Evolutionary conservation across 1,140 invertebrate species (phyloP), one percentile per base, ranked within the genome.

Genomic region (Drosophila yakuba): DNA sequence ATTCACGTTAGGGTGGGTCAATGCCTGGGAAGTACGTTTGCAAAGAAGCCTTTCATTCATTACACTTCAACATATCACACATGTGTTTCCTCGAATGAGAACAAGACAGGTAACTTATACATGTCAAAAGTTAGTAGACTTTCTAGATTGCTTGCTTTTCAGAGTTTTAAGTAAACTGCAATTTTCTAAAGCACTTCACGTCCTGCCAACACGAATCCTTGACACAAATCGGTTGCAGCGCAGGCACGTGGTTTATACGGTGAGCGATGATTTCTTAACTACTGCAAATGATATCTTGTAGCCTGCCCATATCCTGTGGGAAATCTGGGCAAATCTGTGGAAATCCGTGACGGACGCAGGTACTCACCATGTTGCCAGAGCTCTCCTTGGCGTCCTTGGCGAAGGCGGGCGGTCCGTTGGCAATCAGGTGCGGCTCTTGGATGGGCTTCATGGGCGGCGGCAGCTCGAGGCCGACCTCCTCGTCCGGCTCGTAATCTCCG

Each of bases 391-490:
- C 92, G 59, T 94, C 93, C 35, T 94, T 93, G 74, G 80, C 76
- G 60, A 94, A 94, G 62, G 93, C 93, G 68, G 94, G 92, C 62
- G 94, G 93, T 79, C 94, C 93, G 81, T 94, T 94, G 74, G 93
- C 93, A 57, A 92, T 92, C 64, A 92, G 80, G 69, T 89, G 91
- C 41, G 91, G 89, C 68, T 97, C 96, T 84, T 97, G 96, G 81
- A 98, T 97, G 5, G 98, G 97, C 92, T 97, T 97, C 98, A 98
- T 99, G 3, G 98, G 98, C 25, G 98, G 98, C 36, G 98, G 98
- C 78, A 98, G 93, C 93, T 98, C 97, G 38, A 96, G 94, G 36
- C 95, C 96, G 64, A 95, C 96, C 74, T 96, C 96, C 79, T 97
- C 96, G 64, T 95, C 95, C 47, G 95, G 95, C 91, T 95, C 95